These are phyloP conservation scores for Parapristionchus giblindavisi DNA, from an alignment of 2,888 invertebrate species.

Conservation along the genomic window DNA sequence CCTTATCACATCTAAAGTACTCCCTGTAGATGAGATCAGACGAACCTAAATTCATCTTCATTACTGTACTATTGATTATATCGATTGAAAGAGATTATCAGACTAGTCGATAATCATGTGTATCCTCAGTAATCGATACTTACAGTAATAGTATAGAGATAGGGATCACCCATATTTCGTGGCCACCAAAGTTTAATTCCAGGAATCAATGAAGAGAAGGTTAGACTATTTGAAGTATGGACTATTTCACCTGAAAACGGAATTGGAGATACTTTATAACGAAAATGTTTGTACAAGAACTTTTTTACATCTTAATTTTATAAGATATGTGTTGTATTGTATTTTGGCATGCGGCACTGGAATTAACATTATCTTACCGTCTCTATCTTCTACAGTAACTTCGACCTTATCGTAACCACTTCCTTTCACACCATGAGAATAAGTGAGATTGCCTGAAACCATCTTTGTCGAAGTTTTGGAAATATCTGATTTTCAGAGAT, in stretches of 20 bases:
- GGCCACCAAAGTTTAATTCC: slow-evolving; percentile 72
- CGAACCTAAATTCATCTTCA: not conserved
- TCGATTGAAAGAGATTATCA: not conserved
- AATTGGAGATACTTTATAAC: no score
- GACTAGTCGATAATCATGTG: not conserved
- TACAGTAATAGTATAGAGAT: slow-evolving; percentile 87
- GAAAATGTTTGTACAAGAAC: no score
- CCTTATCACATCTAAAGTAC: slow-evolving; percentile 77
- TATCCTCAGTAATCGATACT: not conserved
- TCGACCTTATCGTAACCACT: not conserved
- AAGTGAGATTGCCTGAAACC: not conserved
- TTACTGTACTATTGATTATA: not conserved
- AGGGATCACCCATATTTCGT: slow-evolving; percentile 72
- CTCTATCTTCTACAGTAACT: slow-evolving; percentile 12
- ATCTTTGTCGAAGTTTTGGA: no score
- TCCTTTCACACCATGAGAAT: not conserved
- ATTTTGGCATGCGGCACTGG: not conserved
- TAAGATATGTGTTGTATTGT: no score
- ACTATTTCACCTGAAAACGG: slow-evolving; percentile 3
- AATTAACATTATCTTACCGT: not conserved
- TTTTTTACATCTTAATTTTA: no score
- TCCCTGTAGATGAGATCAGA: not conserved
- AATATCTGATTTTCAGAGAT: no score
- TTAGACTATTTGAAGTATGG: not conserved
- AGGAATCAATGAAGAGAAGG: slow-evolving; percentile 40